phyloP scores from a whole-genome alignment of 2,888 invertebrate species.

The Phragmatobia fuliginosa region DNA sequence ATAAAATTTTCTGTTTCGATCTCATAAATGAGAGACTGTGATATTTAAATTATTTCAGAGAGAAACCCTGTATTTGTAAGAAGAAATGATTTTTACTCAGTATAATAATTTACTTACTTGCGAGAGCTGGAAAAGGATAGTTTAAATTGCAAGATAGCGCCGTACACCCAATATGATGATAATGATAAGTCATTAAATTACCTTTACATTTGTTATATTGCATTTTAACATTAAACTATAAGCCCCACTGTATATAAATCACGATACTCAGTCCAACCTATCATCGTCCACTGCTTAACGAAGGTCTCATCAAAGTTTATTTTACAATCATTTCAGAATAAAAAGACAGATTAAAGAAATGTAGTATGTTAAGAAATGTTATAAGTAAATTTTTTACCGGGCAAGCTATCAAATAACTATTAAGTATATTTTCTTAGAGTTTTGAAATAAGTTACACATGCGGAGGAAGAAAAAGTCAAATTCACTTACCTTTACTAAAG shows the following conservation, averaged over 20 bases:
- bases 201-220: too few relatives aligned
- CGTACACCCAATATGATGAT: too few relatives aligned
- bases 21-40: neutral
- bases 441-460: slow-evolving; percentile 44
- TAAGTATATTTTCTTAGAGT: slow-evolving; percentile 27
- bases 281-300: too few relatives aligned
- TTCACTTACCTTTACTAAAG: slow-evolving; percentile 42
- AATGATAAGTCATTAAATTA: too few relatives aligned
- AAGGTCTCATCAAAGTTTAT: too few relatives aligned
- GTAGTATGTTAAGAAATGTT: neutral
- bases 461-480: slow-evolving; percentile 45
- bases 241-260: too few relatives aligned
- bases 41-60: neutral
- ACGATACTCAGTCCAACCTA: too few relatives aligned
- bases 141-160: too few relatives aligned
- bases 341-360: neutral
- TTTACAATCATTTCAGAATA: too few relatives aligned
- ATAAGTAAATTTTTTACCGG: neutral
- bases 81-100: slow-evolving; percentile 6
- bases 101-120: neutral
- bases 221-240: too few relatives aligned
- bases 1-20: neutral
- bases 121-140: neutral
- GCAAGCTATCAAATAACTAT: neutral
- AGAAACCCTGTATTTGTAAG: neutral